Conservation (phyloP, 1,140 invertebrate species). For the Caenorhabditis brenneri region DNA sequence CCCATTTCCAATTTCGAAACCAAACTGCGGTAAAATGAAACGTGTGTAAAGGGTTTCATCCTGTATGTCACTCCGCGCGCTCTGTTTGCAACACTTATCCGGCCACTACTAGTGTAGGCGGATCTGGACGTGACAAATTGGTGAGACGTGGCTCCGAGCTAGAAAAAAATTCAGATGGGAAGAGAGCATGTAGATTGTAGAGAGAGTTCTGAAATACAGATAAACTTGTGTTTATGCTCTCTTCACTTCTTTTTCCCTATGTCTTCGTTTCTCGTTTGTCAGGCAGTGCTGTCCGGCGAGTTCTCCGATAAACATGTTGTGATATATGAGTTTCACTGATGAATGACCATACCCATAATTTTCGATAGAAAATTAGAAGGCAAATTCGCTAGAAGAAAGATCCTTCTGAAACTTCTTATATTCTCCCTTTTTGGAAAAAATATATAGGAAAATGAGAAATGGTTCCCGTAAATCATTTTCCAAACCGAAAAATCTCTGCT, state of each 20-base stretch:
- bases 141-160: neutral
- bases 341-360: neutral
- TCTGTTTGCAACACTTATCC: conserved; percentile 26
- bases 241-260: neutral
- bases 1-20: conserved; percentile 38
- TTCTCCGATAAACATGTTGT: conserved; percentile 37
- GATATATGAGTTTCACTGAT: conserved; percentile 32
- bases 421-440: too few relatives aligned
- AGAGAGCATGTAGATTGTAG: neutral
- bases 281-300: conserved; percentile 6
- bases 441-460: neutral
- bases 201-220: conserved; percentile 40
- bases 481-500: neutral
- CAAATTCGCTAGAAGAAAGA: too few relatives aligned
- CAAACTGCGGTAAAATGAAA: conserved; percentile 40
- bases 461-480: neutral
- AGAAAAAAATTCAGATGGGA: neutral
- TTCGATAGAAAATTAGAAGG: neutral
- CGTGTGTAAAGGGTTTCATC: conserved; percentile 1
- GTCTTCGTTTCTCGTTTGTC: neutral
- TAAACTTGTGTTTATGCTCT: conserved; percentile 33
- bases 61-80: conserved; percentile 10
- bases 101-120: neutral
- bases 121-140: conserved; percentile 36
- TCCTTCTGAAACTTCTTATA: too few relatives aligned